Conservation (phyloP, 2,888 invertebrate genomes). For the Synergus itoensis region DNA sequence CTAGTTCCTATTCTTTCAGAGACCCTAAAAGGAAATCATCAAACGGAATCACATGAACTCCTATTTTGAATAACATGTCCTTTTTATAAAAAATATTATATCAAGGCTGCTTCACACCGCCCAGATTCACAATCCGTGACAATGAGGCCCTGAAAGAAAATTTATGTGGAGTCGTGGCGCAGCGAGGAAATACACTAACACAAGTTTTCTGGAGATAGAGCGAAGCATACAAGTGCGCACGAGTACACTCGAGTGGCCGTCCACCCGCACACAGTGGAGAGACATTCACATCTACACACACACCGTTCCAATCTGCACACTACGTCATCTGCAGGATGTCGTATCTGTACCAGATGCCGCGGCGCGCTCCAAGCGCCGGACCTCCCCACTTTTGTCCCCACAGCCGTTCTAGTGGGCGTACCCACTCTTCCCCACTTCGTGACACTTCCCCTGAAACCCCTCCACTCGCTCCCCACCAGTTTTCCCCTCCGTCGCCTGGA, state of each 20-base stretch:
- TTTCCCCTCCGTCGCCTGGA: slow-evolving; percentile 51
- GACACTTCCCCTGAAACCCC: slow-evolving; percentile 54
- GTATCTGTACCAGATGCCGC: slow-evolving; percentile 62
- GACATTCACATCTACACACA: background rate
- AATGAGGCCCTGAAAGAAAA: slow-evolving; percentile 61
- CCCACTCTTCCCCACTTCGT: slow-evolving; percentile 59
- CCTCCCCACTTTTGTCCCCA: slow-evolving; percentile 56
- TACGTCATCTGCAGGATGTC: slow-evolving; percentile 45
- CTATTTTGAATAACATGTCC: background rate
- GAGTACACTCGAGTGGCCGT: slow-evolving; percentile 33
- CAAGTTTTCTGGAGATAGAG: background rate
- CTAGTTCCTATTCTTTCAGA: background rate
- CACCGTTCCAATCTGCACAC: background rate
- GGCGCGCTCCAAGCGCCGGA: slow-evolving; percentile 60
- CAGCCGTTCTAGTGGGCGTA: slow-evolving; percentile 51
- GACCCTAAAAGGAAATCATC: too few species aligned
- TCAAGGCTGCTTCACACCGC: slow-evolving; percentile 24
- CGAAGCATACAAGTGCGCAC: slow-evolving; percentile 37
- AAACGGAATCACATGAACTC: background rate
- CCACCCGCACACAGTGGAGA: slow-evolving; percentile 16
- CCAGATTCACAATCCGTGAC: slow-evolving; percentile 58
- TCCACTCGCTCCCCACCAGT: slow-evolving; percentile 46
- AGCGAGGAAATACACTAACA: slow-evolving; percentile 35
- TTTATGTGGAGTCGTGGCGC: slow-evolving; percentile 55
- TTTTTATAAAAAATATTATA: background rate